These are phyloP conservation scores for Mirounga angustirostris DNA, from an alignment of 2,113 vertebrate species.

Conservation along the genomic window DNA sequence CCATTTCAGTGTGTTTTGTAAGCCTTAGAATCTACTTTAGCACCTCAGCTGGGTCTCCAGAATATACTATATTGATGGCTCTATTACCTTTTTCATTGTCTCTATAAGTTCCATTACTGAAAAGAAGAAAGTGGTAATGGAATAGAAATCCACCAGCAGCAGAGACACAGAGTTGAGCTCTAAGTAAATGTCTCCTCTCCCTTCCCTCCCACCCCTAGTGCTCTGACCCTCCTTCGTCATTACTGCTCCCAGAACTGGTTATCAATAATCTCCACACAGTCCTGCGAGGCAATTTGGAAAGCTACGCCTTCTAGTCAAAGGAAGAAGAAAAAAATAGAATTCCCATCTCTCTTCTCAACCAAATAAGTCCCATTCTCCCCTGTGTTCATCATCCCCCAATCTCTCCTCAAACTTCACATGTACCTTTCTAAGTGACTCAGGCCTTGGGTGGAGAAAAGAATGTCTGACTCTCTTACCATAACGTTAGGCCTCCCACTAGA, in stretches of 20 bases:
- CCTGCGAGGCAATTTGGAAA: neutral
- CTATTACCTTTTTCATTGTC: constrained; percentile 58
- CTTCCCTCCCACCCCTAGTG: neutral
- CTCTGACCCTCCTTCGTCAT: neutral
- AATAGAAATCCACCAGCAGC: constrained; percentile 24
- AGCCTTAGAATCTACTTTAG: constrained; percentile 15
- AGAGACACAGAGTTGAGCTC: neutral
- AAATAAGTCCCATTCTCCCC: neutral
- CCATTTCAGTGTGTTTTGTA: neutral
- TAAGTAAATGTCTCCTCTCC: constrained; percentile 1
- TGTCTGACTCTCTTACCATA: neutral
- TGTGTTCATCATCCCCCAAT: neutral
- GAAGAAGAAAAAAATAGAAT: neutral
- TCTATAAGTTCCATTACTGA: constrained; percentile 2
- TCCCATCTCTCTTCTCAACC: neutral
- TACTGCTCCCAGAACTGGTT: neutral
- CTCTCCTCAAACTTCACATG: neutral
- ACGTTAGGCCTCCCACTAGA: neutral
- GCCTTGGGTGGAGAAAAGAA: neutral
- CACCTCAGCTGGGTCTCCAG: constrained; percentile 7
- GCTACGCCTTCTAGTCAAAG: neutral
- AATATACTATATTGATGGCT: constrained; percentile 31
- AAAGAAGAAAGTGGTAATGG: constrained; percentile 34
- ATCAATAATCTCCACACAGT: neutral
- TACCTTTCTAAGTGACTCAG: neutral